Evolutionary conservation across 2,888 invertebrate species (phyloP).

Genomic region (Tachina grossa): DNA sequence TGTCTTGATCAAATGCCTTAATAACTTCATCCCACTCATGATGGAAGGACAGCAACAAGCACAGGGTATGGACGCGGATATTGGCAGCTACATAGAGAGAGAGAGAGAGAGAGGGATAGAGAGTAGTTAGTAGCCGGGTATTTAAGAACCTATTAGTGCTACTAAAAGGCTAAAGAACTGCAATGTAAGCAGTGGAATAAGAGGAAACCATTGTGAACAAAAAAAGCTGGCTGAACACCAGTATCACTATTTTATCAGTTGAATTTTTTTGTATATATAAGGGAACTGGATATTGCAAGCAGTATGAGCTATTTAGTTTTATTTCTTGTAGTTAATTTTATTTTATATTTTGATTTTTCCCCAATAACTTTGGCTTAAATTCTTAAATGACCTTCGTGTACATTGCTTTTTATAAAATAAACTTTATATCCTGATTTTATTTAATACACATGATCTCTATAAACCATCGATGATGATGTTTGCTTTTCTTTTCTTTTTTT

Average conservation of each 20-base stretch:
- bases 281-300: not conserved
- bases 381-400: conserved; percentile 17
- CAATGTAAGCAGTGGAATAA: not conserved
- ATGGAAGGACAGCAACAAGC: conserved; percentile 25
- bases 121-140: conserved; percentile 30
- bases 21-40: conserved; percentile 57
- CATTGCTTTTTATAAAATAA: conserved; percentile 43
- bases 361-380: not conserved
- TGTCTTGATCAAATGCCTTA: conserved; percentile 35
- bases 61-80: not conserved
- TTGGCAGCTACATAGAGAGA: not conserved
- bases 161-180: conserved; percentile 56
- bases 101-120: not conserved
- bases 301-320: not conserved
- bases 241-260: conserved; percentile 59
- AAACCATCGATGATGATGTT: conserved; percentile 20
- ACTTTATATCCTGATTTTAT: conserved; percentile 58
- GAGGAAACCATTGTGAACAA: not conserved
- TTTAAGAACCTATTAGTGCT: conserved; percentile 67
- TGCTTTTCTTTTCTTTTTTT: not conserved
- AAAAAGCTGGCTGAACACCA: conserved; percentile 4
- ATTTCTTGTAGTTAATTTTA: conserved; percentile 21
- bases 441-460: conserved; percentile 51
- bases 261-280: conserved; percentile 25
- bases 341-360: conserved; percentile 1